These are phyloP conservation scores for Conchocele bisecta DNA, from an alignment of 2,888 invertebrate species.

Conservation along the genomic window DNA sequence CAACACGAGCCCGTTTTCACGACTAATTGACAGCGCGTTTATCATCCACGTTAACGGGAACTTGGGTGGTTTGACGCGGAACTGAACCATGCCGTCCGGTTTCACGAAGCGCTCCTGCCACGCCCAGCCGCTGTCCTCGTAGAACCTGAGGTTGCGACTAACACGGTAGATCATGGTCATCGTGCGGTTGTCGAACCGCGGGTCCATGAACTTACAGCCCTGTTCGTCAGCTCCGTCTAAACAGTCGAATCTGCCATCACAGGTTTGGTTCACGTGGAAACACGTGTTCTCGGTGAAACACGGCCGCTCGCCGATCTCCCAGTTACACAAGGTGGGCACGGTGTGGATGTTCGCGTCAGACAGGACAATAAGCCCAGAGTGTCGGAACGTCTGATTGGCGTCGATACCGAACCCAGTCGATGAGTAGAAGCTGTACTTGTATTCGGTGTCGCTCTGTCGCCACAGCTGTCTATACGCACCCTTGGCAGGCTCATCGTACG, in stretches of 20 bases:
- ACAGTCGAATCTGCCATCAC: conserved; percentile 92
- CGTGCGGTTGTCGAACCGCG: conserved; percentile 61
- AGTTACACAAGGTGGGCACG: conserved; percentile 71
- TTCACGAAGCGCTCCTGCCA: conserved; percentile 89
- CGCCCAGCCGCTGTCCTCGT: conserved; percentile 96
- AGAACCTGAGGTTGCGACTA: conserved; percentile 94
- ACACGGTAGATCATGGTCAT: conserved; percentile 86
- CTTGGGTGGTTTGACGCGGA: conserved; percentile 79
- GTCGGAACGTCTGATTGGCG: conserved; percentile 93
- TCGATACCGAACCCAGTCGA: conserved; percentile 96
- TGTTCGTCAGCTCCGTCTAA: conserved; percentile 83
- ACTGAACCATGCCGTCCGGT: conserved; percentile 81
- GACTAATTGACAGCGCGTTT: conserved; percentile 95
- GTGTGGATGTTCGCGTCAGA: conserved; percentile 89
- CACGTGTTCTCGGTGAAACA: conserved; percentile 89
- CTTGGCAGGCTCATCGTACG: conserved; percentile 79
- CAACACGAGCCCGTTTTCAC: conserved; percentile 93
- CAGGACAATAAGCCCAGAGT: conserved; percentile 93
- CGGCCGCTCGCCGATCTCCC: conserved; percentile 87
- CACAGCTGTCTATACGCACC: conserved; percentile 80
- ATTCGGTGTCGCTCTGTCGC: conserved; percentile 77
- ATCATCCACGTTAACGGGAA: conserved; percentile 90
- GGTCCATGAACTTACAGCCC: conserved; percentile 76
- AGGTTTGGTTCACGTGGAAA: conserved; percentile 89
- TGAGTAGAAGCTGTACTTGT: conserved; percentile 84